Evolutionary conservation across 2,797 vertebrate genomes (phyloP).

Genomic region (Enteromius paludinosus): DNA sequence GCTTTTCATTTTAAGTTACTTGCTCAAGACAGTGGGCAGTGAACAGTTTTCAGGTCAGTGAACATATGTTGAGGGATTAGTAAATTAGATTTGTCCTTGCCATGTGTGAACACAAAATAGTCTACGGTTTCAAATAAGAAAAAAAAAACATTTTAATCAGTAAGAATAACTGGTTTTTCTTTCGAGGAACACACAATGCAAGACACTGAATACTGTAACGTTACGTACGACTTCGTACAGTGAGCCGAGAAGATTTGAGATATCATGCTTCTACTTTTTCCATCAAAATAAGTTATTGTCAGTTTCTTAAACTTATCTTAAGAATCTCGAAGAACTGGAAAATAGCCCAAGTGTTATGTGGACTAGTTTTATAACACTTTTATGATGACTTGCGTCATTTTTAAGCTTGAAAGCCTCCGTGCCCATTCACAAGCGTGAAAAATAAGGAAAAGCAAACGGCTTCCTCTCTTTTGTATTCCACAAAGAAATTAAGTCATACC

Average conservation of each 20-base stretch:
- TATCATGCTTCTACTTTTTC: neutral
- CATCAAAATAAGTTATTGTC: neutral
- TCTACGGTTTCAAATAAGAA: neutral
- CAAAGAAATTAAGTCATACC: neutral
- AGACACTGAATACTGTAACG: neutral
- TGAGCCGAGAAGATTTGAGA: neutral
- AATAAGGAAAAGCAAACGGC: neutral
- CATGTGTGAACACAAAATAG: slow-evolving; percentile 10
- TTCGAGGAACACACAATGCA: neutral
- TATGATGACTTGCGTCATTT: neutral
- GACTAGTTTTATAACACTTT: neutral
- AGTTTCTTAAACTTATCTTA: neutral
- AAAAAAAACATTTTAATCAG: neutral
- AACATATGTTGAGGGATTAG: slow-evolving; percentile 37
- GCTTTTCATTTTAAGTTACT: slow-evolving; percentile 19
- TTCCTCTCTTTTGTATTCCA: neutral
- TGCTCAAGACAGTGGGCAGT: neutral
- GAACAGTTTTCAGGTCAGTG: slow-evolving; percentile 10
- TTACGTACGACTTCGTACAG: neutral
- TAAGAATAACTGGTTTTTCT: neutral
- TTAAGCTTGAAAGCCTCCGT: neutral
- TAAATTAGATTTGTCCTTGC: slow-evolving; percentile 26
- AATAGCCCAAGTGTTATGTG: neutral
- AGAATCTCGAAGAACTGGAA: neutral
- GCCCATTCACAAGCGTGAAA: neutral